Percentiles rank a stretch among this genome's conserved stretches.
Evolutionary conservation across 2,888 invertebrate species (phyloP).

Genomic region (Eupithecia subumbrata): DNA sequence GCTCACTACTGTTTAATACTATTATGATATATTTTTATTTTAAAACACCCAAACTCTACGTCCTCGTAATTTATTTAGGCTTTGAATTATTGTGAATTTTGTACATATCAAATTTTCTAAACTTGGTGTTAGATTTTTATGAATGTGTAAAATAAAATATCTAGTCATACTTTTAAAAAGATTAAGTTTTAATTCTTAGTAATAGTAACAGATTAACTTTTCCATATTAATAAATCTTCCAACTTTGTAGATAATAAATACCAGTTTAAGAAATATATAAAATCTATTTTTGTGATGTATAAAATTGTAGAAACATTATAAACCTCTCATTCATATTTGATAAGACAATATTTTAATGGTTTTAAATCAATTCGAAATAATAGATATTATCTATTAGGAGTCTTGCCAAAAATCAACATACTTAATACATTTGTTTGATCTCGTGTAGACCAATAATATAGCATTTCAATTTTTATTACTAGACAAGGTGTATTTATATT

Average conservation of each 20-base stretch:
- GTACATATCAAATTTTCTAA: slow-evolving; percentile 45
- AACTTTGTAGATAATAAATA: slow-evolving; percentile 1
- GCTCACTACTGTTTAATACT: background rate
- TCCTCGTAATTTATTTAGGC: background rate
- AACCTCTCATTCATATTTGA: slow-evolving; percentile 14
- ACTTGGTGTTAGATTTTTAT: slow-evolving; percentile 27
- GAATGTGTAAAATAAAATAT: slow-evolving; percentile 25
- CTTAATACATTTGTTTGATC: slow-evolving; percentile 1
- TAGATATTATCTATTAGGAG: background rate
- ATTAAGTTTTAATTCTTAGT: background rate
- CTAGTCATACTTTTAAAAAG: slow-evolving; percentile 36
- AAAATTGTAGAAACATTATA: slow-evolving; percentile 18
- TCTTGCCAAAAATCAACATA: background rate
- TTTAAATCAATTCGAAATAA: slow-evolving; percentile 5
- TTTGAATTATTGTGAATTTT: slow-evolving; percentile 38
- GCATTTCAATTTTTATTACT: background rate
- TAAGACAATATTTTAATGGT: slow-evolving; percentile 31
- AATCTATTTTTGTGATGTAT: slow-evolving; percentile 33
- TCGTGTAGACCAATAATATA: background rate
- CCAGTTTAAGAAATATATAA: slow-evolving; percentile 1
- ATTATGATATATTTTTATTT: background rate
- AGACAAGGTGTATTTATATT: background rate
- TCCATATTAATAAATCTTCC: slow-evolving; percentile 10
- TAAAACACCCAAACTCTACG: background rate
- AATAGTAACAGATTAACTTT: slow-evolving; percentile 1